phyloP scores from a whole-genome alignment of 2,113 vertebrate genomes.

The Barnardius zonarius region DNA sequence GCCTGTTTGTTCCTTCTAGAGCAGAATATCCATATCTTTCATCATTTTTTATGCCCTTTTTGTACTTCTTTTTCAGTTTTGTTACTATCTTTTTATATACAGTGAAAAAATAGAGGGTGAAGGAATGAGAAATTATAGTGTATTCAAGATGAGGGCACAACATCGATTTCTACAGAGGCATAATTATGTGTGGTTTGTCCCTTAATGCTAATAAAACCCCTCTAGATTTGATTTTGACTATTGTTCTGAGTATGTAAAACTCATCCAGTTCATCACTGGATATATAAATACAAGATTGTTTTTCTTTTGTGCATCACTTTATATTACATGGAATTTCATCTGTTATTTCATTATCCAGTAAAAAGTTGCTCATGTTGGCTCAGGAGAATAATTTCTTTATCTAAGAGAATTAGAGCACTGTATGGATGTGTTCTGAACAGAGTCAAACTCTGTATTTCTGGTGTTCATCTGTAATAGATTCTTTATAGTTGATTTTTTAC shows the following conservation, averaged over 20 bases:
- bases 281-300: neutral
- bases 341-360: neutral
- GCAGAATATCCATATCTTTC: neutral
- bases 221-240: neutral
- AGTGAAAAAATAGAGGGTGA: neutral
- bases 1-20: neutral
- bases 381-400: neutral
- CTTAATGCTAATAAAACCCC: neutral
- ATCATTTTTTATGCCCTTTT: neutral
- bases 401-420: neutral
- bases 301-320: neutral
- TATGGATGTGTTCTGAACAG: neutral
- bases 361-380: neutral
- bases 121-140: neutral
- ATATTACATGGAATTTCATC: neutral
- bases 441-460: accelerated
- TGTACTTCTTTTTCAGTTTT: neutral
- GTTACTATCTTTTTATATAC: neutral
- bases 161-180: neutral
- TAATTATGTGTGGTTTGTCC: neutral
- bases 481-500: neutral
- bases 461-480: neutral
- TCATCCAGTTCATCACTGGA: neutral
- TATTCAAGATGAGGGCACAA: neutral
- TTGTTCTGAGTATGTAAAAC: neutral